Evolutionary conservation across 2,888 invertebrate species (phyloP).

Genomic region (Trichacis sp.): DNA sequence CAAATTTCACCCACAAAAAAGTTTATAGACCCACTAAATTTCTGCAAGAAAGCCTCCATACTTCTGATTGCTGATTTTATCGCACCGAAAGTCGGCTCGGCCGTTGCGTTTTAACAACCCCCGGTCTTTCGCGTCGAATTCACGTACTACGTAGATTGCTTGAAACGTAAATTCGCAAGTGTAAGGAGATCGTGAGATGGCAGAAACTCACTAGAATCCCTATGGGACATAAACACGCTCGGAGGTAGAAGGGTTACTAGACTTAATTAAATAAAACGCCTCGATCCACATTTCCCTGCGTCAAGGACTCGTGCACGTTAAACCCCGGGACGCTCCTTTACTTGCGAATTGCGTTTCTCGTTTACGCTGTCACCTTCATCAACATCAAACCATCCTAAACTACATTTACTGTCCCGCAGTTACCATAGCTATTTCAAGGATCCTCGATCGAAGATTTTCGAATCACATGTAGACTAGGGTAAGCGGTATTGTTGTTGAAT

Average conservation of each 20-base stretch:
- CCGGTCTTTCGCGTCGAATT: conserved; percentile 28
- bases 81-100: conserved; percentile 5
- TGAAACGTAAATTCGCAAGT: conserved; percentile 37
- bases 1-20: not conserved
- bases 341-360: conserved; percentile 38
- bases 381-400: no score
- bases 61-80: conserved; percentile 6
- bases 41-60: not conserved
- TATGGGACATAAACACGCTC: conserved; percentile 56
- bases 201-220: conserved; percentile 50
- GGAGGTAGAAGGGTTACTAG: conserved; percentile 52
- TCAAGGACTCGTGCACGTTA: conserved; percentile 49
- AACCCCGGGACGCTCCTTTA: conserved; percentile 46
- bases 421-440: no score
- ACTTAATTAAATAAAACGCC: conserved; percentile 64
- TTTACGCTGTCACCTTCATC: conserved; percentile 39
- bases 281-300: conserved; percentile 55
- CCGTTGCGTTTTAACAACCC: conserved; percentile 29
- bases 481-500: no score
- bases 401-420: no score
- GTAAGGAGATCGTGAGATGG: conserved; percentile 42
- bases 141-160: conserved; percentile 34
- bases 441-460: no score
- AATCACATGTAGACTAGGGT: no score
- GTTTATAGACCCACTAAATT: not conserved